Evolutionary conservation across 2,113 vertebrate species (phyloP).

Genomic region (Neoarius graeffei): DNA sequence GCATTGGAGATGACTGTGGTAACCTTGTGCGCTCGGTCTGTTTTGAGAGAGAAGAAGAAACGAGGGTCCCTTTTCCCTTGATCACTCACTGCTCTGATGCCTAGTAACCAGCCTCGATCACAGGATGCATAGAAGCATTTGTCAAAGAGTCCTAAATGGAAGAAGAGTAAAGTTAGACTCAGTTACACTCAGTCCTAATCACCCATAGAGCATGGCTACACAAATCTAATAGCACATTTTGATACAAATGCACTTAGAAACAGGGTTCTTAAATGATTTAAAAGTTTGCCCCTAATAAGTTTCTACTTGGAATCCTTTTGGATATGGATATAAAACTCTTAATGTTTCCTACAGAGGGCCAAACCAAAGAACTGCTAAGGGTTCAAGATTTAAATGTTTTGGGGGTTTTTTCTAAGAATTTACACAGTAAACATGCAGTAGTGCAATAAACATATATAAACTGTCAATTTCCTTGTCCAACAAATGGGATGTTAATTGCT

Average conservation of each 20-base stretch:
- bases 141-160: conserved; percentile 90
- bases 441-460: conserved; percentile 8
- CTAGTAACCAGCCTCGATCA: conserved; percentile 95
- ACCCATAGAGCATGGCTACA: background rate
- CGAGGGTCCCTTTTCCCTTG: conserved; percentile 91
- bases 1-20: conserved; percentile 87
- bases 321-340: background rate
- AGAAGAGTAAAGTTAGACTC: conserved; percentile 48
- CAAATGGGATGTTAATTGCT: background rate
- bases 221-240: conserved; percentile 7
- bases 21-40: conserved; percentile 92
- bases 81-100: conserved; percentile 90
- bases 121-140: conserved; percentile 97
- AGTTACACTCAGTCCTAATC: background rate
- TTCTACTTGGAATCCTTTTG: background rate
- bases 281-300: background rate
- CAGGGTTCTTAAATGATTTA: background rate
- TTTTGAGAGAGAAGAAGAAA: conserved; percentile 98
- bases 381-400: background rate
- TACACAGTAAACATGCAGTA: background rate
- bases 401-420: background rate
- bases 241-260: background rate
- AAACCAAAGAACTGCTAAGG: background rate
- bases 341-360: background rate
- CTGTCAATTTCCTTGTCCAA: background rate